phyloP scores from a whole-genome alignment of 2,888 invertebrate genomes.

The Cremastinae sp. region DNA sequence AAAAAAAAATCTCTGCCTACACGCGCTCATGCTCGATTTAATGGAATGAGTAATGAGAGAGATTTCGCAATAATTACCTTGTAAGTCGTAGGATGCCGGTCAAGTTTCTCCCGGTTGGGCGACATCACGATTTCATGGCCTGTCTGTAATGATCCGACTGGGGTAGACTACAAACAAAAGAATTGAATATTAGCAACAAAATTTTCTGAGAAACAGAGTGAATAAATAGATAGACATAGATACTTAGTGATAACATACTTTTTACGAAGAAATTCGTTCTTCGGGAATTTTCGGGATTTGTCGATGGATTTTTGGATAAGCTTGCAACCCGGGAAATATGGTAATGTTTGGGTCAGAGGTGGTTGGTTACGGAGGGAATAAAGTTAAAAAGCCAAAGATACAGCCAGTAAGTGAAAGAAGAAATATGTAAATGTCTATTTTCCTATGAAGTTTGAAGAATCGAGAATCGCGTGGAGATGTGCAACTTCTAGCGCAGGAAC shows the following conservation, averaged over 20 bases:
- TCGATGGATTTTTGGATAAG: constrained; percentile 7
- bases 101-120: constrained; percentile 87
- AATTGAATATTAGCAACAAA: constrained; percentile 27
- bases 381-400: too few relatives aligned
- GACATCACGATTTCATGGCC: constrained; percentile 95
- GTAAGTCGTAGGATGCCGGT: constrained; percentile 88
- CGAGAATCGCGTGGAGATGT: neutral
- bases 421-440: too few relatives aligned
- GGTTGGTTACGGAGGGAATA: too few relatives aligned
- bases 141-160: constrained; percentile 94
- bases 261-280: constrained; percentile 38
- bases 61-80: constrained; percentile 83
- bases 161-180: constrained; percentile 89
- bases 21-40: constrained; percentile 71
- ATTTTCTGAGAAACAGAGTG: neutral
- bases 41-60: neutral
- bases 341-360: neutral
- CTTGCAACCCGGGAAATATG: neutral
- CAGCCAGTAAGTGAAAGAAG: too few relatives aligned
- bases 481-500: neutral
- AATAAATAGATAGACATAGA: constrained; percentile 23
- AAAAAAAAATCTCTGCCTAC: constrained; percentile 64
- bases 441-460: too few relatives aligned
- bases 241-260: constrained; percentile 70
- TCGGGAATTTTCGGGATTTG: neutral